Percentiles rank a stretch among this genome's conserved stretches.
phyloP scores from a whole-genome alignment of 2,113 vertebrate species.

The Erpornis zantholeuca region DNA sequence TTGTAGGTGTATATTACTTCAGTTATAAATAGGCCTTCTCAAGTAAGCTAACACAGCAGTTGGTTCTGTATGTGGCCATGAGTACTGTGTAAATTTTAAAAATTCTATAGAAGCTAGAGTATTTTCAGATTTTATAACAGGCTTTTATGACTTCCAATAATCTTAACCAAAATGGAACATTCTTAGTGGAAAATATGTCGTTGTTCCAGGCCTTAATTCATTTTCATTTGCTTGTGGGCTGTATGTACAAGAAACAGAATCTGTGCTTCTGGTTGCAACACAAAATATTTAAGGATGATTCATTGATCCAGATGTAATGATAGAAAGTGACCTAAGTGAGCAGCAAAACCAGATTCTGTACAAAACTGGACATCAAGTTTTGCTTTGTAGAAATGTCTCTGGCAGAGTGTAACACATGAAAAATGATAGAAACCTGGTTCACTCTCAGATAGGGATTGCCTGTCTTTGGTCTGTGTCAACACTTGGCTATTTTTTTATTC shows the following conservation, averaged over 20 bases:
- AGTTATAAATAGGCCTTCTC: background rate
- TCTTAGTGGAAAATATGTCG: background rate
- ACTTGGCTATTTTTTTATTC: background rate
- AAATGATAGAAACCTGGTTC: background rate
- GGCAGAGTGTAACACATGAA: background rate
- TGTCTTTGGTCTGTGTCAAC: background rate
- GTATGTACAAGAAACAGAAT: background rate
- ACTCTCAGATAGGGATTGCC: accelerated
- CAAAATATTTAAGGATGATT: background rate
- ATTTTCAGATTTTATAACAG: background rate
- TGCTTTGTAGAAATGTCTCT: background rate
- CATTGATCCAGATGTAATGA: background rate
- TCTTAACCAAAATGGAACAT: background rate
- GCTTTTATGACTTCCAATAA: background rate
- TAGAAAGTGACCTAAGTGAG: background rate
- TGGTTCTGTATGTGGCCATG: background rate
- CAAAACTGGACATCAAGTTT: background rate
- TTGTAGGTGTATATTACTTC: background rate
- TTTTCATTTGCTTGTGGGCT: background rate
- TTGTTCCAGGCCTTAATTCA: background rate
- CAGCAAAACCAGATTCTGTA: background rate
- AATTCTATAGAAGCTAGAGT: background rate
- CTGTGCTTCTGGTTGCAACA: background rate
- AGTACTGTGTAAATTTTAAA: background rate
- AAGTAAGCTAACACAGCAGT: background rate